phyloP scores from a whole-genome alignment of 2,888 invertebrate genomes.

The Nomada lathburiana region DNA sequence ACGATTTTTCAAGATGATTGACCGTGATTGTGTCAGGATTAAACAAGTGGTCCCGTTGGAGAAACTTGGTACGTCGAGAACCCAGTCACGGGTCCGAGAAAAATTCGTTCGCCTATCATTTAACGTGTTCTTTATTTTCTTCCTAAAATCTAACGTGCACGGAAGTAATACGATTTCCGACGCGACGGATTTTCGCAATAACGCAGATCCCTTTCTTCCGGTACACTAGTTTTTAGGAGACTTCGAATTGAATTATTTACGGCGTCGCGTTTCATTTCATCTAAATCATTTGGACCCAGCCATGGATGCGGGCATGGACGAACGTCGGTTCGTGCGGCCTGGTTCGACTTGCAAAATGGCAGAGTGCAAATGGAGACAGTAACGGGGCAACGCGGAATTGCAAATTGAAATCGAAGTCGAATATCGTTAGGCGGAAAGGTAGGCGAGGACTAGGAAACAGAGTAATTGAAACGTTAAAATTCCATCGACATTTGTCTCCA shows the following conservation, averaged over 20 bases:
- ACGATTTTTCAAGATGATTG: slow-evolving; percentile 27
- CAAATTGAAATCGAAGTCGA: neutral
- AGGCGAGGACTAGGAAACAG: neutral
- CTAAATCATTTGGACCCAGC: neutral
- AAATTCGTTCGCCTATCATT: slow-evolving; percentile 13
- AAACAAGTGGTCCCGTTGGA: slow-evolving; percentile 14
- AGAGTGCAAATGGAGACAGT: neutral
- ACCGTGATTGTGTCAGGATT: slow-evolving; percentile 18
- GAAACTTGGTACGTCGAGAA: slow-evolving; percentile 14
- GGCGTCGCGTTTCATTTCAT: slow-evolving; percentile 8
- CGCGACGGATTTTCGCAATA: slow-evolving; percentile 15
- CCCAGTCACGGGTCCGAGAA: neutral
- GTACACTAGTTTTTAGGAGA: slow-evolving; percentile 26
- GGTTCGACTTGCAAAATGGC: slow-evolving; percentile 15
- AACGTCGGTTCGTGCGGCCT: neutral
- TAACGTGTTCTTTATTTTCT: neutral
- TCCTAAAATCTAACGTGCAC: neutral
- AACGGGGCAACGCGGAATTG: neutral
- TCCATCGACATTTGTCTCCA: neutral
- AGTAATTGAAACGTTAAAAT: neutral
- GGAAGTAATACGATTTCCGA: slow-evolving; percentile 30
- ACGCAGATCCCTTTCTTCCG: slow-evolving; percentile 26
- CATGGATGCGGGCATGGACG: neutral
- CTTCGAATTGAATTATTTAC: slow-evolving; percentile 30
- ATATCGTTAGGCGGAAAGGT: neutral